Base-by-base conservation (phyloP, 53 echinoderm and acorn worm genomes). In the Paracentrotus lividus region DNA sequence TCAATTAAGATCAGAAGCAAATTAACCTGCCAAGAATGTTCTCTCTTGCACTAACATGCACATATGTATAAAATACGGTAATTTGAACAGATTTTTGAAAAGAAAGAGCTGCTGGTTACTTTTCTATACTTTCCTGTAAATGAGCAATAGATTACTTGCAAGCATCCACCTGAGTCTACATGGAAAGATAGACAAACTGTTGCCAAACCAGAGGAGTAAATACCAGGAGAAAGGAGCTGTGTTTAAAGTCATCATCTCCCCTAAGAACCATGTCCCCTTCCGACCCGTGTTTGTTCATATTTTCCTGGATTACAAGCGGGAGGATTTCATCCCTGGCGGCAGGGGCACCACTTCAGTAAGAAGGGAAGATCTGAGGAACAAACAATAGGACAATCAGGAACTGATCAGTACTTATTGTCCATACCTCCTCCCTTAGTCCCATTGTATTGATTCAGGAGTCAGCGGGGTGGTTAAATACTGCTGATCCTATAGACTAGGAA, bases 381-480 rank as follows among this genome's bases (percentile, higher is more conserved):
- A 90, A 90, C 91, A 90, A 72, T 51, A 2, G 21, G 13, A 90
- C 72, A 90, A 90, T 69, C 72, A 42, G 5, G 67, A 45, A 49
- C 91, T 90, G 91, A 90, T 90, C 69, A 90, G 91, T 24, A 31
- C 72, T 34, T 38, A 90, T 90, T 90, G 91, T 90, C 5, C 47
- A 13, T 42, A 45, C 34, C 24, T 90, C 90, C 90, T 53, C 33
- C 60, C 44, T n/a, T 61, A 65, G 87, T 87, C 89, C 75, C 91
- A 90, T 90, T 90, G 91, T 90, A 51, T 69, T 69, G 86, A 43
- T 90, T 49, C 42, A 61, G 91, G 72, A 49, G 42, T 67, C 0
- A 53, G 49, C 72, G 65, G 36, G 64, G 44, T 43, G 40, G 89
- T 44, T 42, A 89, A 61, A 40, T 59, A 64, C 26, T 64, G 60